Base-by-base conservation (phyloP, 2,797 vertebrate species). In the Hyperoplus lanceolatus region DNA sequence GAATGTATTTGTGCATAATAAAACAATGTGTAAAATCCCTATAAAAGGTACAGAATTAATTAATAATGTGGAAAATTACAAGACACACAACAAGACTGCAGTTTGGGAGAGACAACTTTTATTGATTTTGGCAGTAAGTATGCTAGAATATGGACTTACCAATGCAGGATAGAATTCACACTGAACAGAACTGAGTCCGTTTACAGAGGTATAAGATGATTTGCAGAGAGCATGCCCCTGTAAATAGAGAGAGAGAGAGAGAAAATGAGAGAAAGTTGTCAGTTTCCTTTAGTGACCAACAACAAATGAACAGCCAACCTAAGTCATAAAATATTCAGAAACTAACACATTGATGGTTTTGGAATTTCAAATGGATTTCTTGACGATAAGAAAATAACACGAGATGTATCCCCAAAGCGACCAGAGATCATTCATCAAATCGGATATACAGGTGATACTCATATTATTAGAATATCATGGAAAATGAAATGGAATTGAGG, bases 101-200 rank as follows among this genome's bases (percentile, higher is more conserved):
- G 48, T 12, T 60, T 50, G 18, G 13, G 43, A 43, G 6, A 55
- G n/a, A 18, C 3, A 57, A 39, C 9, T 29, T 12, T 14, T 18
- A 36, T 11, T 1, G 29, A 18, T 38, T 57, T 13, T 2, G 1
- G 12, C 4, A 18, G 18, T 57, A 39, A 48, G 12, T 5, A 21
- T 29, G 12, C 49, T 42, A n/a, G 14, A 41, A 7, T 29, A 8
- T 58, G 38, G 18, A 7, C 75, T 82, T 18, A 87, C 85, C 70
- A 1, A 0, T 29, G 88, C n/a, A 2, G 62, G 69, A 54, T 82
- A 87, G 29, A 60, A 59, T 8, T 86, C 74, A 67, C 85, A 89
- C 0, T 65, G 0, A 8, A 67, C 1, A 6, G 16, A 3, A 0
- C 0, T 0, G 0, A 49, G 4, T 50, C 51, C 69, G 0, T 2